A percentile compares a stretch with the other conserved stretches of the same genome.
Evolutionary conservation across 2,888 invertebrate species (phyloP).

Genomic region (Heliconius hortense): DNA sequence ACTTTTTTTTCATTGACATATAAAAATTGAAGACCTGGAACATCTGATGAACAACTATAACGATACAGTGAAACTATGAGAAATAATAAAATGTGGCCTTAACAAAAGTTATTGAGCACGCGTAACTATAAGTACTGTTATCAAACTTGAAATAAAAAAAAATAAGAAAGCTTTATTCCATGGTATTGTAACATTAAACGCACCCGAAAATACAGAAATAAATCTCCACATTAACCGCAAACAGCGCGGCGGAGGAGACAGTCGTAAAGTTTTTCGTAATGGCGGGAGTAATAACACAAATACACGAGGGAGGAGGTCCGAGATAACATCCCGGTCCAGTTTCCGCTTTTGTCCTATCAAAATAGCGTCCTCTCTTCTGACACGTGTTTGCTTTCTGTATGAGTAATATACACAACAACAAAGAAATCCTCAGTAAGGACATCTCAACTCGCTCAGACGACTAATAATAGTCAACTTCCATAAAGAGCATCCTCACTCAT

Average conservation of each 20-base stretch:
- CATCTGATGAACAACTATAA: too few species aligned
- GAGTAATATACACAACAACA: conserved; percentile 29
- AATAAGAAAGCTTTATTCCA: conserved; percentile 12
- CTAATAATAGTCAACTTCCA: conserved; percentile 23
- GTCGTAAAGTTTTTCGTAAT: conserved; percentile 36
- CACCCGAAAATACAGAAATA: conserved; percentile 23
- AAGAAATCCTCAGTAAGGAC: conserved; percentile 36
- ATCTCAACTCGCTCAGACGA: conserved; percentile 32
- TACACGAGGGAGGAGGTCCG: conserved; percentile 33
- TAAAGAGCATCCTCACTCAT: conserved; percentile 3
- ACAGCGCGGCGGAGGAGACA: conserved; percentile 27
- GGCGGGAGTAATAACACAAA: conserved; percentile 37
- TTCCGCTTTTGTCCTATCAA: conserved; percentile 67
- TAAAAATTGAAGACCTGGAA: too few species aligned
- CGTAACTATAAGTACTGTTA: too few species aligned
- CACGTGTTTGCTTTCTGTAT: conserved; percentile 34
- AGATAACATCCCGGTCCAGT: conserved; percentile 56
- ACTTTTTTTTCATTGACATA: too few species aligned
- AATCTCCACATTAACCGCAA: conserved; percentile 35
- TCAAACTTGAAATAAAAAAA: too few species aligned
- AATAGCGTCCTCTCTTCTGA: conserved; percentile 55
- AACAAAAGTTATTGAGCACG: too few species aligned
- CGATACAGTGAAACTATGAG: too few species aligned
- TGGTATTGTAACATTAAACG: conserved; percentile 1
- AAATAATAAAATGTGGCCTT: too few species aligned